phyloP scores from a whole-genome alignment of 2,113 vertebrate genomes.

The Psilopogon haemacephalus region DNA sequence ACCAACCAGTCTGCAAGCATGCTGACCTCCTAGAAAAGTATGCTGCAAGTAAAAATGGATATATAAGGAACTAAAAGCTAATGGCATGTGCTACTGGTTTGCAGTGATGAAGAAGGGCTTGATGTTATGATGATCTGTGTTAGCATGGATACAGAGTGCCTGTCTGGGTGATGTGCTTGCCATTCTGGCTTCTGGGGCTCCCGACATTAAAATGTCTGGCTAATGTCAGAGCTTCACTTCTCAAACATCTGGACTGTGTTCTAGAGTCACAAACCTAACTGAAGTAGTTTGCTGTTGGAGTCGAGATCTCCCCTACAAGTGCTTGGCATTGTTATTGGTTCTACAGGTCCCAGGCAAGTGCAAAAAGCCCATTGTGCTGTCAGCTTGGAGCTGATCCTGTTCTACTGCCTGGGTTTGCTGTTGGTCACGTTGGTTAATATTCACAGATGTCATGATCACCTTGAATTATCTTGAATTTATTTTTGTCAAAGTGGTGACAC shows the following conservation, averaged over 20 bases:
- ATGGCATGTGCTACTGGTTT: background rate
- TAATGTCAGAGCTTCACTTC: background rate
- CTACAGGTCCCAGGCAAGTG: background rate
- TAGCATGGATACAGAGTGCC: background rate
- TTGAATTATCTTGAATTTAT: background rate
- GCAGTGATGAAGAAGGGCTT: background rate
- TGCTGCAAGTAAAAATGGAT: background rate
- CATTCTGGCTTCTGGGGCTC: background rate
- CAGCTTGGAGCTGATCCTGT: background rate
- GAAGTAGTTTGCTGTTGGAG: background rate
- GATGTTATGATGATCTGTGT: background rate
- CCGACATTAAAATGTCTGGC: background rate
- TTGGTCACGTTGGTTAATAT: background rate
- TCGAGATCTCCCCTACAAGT: fast-evolving
- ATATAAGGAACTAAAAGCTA: background rate
- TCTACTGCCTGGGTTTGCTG: background rate
- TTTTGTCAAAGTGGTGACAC: background rate
- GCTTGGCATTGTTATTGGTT: background rate
- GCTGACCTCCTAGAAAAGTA: background rate
- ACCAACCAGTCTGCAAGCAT: background rate
- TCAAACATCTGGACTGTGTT: background rate
- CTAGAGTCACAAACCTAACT: background rate
- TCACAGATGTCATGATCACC: background rate
- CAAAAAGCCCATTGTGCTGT: background rate
- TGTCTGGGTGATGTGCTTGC: background rate